Base-by-base conservation (phyloP, 2,888 invertebrate species). In the Torymus aiolomorphi region DNA sequence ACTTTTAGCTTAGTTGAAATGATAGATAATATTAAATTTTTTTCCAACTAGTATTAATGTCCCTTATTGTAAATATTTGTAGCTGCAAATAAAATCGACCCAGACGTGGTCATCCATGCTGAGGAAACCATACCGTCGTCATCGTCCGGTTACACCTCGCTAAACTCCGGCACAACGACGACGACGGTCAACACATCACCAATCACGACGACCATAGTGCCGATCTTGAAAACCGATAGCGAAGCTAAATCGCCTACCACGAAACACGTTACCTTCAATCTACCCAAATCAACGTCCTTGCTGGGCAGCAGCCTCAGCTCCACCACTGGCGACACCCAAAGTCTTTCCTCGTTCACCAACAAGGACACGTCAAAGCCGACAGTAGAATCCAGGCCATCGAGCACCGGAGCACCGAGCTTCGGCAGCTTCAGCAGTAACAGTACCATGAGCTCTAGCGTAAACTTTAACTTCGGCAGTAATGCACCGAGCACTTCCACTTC, bases 31-130 rank as follows among this genome's bases (percentile, higher is more conserved):
- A 20, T 20, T 20, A 20, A 1, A 20, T 20, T 20, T 20, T 20
- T 20, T 20, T 20, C 20, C 20, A 20, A 42, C 42, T 42, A 1
- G 8, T 42, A 42, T 42, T 42, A 42, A 42, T 42, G 42, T 42
- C 8, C 8, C 8, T 42, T 10, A 5, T 42, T 42, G 4, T 8
- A 42, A 42, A 42, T 42, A 2, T 61, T 63, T 80, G 85, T 81
- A 76, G 83, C 86, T 20, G 77, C 87, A 2, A 88, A 85, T 51
- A 86, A 84, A 82, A 89, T 90, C 8, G 88, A 89, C 84, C 89
- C 89, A 0, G 89, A 88, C 49, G 88, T 90, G 0, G 89, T 90
- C 0, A 90, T 90, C 31, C 88, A 89, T 80, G 90, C 89, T 0
- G 90, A 89, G 63, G 87, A 88, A 76, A 81, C 86, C 8, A 79